Conservation (phyloP, 2,113 vertebrate genomes). For the Gallinago paraguaiae region DNA sequence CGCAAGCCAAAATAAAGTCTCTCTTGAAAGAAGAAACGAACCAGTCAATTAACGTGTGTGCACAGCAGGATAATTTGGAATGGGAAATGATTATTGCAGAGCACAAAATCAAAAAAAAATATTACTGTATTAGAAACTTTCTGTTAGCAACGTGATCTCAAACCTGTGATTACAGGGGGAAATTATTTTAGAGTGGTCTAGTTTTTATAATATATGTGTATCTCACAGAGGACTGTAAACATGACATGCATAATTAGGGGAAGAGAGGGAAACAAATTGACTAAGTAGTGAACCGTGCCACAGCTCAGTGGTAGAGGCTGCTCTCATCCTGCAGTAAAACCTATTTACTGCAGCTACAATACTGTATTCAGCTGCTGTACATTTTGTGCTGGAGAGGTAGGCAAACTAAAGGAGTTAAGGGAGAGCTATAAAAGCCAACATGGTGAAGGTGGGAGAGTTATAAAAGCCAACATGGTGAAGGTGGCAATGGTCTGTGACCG, state of each 20-base stretch:
- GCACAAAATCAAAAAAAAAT: not conserved
- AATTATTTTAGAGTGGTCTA: not conserved
- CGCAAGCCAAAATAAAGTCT: not conserved
- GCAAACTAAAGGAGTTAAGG: not conserved
- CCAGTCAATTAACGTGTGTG: not conserved
- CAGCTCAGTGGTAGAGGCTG: not conserved
- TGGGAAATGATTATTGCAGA: not conserved
- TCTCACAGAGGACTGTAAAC: not conserved
- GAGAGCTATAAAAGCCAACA: not conserved
- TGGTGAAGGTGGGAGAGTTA: not conserved
- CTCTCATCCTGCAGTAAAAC: not conserved
- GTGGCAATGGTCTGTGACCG: not conserved
- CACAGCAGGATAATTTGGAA: not conserved
- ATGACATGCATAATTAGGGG: not conserved
- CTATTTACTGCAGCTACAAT: not conserved
- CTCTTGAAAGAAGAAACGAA: not conserved
- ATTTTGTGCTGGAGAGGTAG: not conserved
- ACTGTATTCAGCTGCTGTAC: not conserved
- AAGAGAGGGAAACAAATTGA: not conserved
- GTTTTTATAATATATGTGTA: not conserved
- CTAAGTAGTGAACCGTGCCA: not conserved
- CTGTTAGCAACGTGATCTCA: not conserved
- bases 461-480: not conserved
- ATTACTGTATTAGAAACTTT: not conserved
- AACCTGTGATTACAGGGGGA: not conserved